Evolutionary conservation across 2,888 invertebrate genomes (phyloP).

Genomic region (Eutolmus rufibarbis): DNA sequence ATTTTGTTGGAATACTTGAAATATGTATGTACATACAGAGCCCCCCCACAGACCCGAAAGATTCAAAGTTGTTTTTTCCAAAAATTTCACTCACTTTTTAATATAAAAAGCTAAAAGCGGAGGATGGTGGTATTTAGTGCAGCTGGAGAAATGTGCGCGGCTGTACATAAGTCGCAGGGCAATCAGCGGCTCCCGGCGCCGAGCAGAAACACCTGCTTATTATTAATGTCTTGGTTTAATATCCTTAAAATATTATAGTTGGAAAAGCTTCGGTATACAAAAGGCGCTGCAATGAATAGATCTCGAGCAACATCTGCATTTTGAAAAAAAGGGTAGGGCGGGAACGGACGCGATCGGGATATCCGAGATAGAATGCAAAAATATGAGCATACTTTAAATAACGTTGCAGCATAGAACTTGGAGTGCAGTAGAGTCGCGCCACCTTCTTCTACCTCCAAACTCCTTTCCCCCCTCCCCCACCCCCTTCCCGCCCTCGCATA

Average conservation of each 20-base stretch:
- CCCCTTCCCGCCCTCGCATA: neutral
- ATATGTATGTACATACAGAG: neutral
- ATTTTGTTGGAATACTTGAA: neutral
- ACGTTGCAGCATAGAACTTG: neutral
- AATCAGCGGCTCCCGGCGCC: neutral
- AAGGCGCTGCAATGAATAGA: constrained; percentile 31
- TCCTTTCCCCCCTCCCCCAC: neutral
- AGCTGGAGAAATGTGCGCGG: neutral
- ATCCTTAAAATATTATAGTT: constrained; percentile 25
- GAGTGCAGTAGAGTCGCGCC: neutral
- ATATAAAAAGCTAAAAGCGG: neutral
- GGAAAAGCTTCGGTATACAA: constrained; percentile 12
- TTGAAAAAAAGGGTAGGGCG: neutral
- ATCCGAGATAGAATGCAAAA: neutral
- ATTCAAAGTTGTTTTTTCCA: neutral
- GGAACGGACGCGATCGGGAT: neutral
- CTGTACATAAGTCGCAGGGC: neutral
- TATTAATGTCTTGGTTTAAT: constrained; percentile 33
- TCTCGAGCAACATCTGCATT: constrained; percentile 33
- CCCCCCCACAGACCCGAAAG: neutral
- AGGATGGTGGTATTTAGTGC: neutral
- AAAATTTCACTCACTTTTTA: neutral
- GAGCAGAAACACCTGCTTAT: constrained; percentile 14
- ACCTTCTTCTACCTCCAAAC: too few species aligned
- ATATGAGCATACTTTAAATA: constrained; percentile 36